Conservation (phyloP, 1,140 invertebrate genomes). For the Brachionus asplanchnoidis region DNA sequence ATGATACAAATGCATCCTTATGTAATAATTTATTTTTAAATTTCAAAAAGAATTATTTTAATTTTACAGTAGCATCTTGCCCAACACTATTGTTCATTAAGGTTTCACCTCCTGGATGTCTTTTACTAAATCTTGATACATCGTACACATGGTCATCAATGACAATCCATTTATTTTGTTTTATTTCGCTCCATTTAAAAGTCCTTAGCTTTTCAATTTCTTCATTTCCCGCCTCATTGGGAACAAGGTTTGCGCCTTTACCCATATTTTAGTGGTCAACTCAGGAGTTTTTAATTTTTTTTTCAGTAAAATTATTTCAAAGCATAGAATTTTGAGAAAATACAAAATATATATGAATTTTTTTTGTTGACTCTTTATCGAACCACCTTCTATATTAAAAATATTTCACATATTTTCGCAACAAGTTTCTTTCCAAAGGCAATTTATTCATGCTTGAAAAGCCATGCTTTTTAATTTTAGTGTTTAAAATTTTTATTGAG, state of each 20-base stretch:
- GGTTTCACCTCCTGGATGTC: slow-evolving; percentile 53
- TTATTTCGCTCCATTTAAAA: slow-evolving; percentile 48
- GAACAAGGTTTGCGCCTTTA: background rate
- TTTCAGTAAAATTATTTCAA: background rate
- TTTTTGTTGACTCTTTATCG: background rate
- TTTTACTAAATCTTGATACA: slow-evolving; percentile 50
- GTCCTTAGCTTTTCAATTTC: background rate
- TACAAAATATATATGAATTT: background rate
- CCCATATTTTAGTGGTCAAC: background rate
- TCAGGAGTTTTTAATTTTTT: background rate
- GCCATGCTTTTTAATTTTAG: background rate
- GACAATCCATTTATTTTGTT: slow-evolving; percentile 49
- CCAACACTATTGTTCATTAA: slow-evolving; percentile 52
- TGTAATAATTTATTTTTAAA: background rate
- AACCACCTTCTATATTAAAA: background rate
- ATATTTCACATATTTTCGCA: background rate
- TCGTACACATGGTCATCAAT: slow-evolving; percentile 53
- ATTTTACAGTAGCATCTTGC: slow-evolving; percentile 50
- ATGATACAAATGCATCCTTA: background rate
- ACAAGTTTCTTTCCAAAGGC: background rate
- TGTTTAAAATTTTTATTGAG: background rate
- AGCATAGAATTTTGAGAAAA: background rate
- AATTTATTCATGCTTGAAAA: background rate
- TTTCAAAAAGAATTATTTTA: background rate
- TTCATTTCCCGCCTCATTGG: background rate